These are phyloP conservation scores for Heloderma charlesbogerti DNA, from an alignment of 2,113 vertebrate species.

Conservation along the genomic window DNA sequence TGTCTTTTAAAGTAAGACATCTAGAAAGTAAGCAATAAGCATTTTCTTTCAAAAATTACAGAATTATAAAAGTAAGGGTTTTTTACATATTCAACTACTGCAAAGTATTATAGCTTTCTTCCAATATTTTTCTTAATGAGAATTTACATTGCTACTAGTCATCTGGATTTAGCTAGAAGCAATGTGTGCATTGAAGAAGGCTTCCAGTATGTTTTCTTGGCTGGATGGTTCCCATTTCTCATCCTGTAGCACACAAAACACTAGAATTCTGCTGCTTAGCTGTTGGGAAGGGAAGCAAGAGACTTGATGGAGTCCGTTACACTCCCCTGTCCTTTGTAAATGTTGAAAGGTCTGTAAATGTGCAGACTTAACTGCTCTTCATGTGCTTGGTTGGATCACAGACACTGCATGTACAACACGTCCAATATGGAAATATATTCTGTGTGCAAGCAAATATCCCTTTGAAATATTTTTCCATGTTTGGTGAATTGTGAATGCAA, in stretches of 20 bases:
- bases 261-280: not conserved
- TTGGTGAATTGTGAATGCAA: not conserved
- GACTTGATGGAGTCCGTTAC: not conserved
- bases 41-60: conserved; percentile 29
- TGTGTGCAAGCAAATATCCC: not conserved
- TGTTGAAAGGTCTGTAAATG: not conserved
- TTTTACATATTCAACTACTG: conserved; percentile 10
- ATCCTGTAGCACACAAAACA: not conserved
- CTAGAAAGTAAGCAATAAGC: conserved; percentile 12
- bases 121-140: conserved; percentile 31
- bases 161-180: too few species aligned
- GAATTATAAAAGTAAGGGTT: not conserved
- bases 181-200: not conserved
- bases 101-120: conserved; percentile 35
- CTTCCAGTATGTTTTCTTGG: not conserved
- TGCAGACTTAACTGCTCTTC: not conserved
- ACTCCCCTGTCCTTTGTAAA: not conserved
- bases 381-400: not conserved
- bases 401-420: conserved; percentile 19
- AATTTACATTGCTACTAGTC: conserved; percentile 25
- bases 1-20: conserved; percentile 21
- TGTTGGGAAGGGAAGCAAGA: not conserved
- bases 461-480: not conserved
- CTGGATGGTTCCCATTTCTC: not conserved
- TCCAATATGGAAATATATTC: conserved; percentile 42